Evolutionary conservation across 1,140 invertebrate species (phyloP).

Genomic region (Bombus terrestris): DNA sequence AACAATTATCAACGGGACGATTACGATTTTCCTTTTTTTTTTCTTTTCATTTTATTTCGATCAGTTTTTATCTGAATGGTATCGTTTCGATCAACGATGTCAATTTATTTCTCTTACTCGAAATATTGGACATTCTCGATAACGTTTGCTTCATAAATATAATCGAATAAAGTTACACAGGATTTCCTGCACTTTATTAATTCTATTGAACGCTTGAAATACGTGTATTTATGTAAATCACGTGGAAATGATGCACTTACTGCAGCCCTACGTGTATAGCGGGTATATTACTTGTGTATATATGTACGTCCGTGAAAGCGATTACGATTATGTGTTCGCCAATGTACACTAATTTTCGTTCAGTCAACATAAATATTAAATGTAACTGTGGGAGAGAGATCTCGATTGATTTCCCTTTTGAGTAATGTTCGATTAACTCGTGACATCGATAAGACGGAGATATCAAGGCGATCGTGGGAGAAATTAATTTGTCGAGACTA

Average conservation of each 20-base stretch:
- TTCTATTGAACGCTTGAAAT: background rate
- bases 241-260: background rate
- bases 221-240: background rate
- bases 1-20: background rate
- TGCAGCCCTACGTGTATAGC: too few species aligned
- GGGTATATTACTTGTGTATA: too few species aligned
- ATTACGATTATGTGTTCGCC: too few species aligned
- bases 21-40: background rate
- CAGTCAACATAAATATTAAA: background rate
- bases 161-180: too few species aligned
- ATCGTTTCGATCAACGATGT: background rate
- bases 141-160: background rate
- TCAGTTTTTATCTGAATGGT: background rate
- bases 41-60: background rate
- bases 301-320: background rate
- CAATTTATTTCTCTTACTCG: background rate
- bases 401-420: constrained; percentile 4
- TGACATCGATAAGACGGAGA: background rate
- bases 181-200: background rate
- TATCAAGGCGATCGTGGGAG: background rate
- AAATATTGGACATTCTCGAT: background rate
- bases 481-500: background rate
- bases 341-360: background rate
- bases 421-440: background rate
- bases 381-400: background rate